phyloP scores from a whole-genome alignment of 92 coral and sea anemone genomes.

The Montipora capitata region DNA sequence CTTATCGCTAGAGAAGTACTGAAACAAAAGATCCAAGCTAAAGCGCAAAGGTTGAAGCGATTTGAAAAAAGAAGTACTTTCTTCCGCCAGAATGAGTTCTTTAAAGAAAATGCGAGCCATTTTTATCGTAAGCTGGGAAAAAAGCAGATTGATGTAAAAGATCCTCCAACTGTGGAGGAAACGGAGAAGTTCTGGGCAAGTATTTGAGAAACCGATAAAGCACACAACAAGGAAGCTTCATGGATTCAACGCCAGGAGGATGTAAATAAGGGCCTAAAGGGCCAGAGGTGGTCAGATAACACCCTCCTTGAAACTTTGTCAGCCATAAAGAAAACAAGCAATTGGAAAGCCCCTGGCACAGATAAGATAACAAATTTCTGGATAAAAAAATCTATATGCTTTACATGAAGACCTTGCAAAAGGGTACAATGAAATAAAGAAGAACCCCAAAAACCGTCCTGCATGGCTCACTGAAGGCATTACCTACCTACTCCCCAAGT shows the following conservation, averaged over 20 bases:
- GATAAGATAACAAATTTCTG: constrained; percentile 33
- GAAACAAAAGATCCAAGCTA: constrained; percentile 33
- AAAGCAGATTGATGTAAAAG: constrained; percentile 4
- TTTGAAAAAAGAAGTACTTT: constrained; percentile 28
- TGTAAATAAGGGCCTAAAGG: neutral
- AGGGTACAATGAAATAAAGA: neutral
- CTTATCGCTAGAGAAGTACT: constrained; percentile 21
- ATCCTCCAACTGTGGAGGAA: constrained; percentile 6
- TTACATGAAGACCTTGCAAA: constrained; percentile 10
- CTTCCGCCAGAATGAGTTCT: constrained; percentile 3
- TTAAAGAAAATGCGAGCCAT: no score
- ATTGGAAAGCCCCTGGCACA: constrained; percentile 60
- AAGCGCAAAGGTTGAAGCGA: no score
- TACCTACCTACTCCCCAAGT: constrained; percentile 25
- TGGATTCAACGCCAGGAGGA: constrained; percentile 22
- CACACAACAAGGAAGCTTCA: neutral
- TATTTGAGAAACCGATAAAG: constrained; percentile 36
- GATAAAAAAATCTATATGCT: neutral
- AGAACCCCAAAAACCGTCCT: constrained; percentile 11
- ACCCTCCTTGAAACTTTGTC: neutral
- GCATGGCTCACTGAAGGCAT: constrained; percentile 23
- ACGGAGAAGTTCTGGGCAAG: constrained; percentile 18
- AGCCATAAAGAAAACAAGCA: constrained; percentile 13
- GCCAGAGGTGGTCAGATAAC: constrained; percentile 24
- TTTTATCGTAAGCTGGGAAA: no score